These are phyloP conservation scores for Alca torda DNA, from an alignment of 2,797 vertebrate genomes.

Conservation along the genomic window DNA sequence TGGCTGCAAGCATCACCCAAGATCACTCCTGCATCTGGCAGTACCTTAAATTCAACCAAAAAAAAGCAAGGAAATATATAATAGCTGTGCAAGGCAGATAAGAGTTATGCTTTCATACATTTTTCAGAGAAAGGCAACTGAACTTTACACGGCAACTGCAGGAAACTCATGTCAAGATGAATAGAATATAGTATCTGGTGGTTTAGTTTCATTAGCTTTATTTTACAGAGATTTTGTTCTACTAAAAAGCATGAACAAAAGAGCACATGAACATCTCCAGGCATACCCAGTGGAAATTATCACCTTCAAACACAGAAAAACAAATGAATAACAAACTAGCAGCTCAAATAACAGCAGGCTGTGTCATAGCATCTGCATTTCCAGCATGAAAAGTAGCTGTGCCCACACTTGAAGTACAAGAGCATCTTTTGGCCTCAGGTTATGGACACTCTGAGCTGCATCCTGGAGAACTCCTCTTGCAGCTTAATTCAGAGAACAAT, in stretches of 20 bases:
- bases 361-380: constrained; percentile 52
- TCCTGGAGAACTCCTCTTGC: neutral
- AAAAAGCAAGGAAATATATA: neutral
- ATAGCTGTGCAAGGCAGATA: neutral
- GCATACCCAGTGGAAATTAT: neutral
- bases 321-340: constrained; percentile 26
- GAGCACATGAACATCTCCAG: neutral
- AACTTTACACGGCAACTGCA: neutral
- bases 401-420: neutral
- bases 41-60: neutral
- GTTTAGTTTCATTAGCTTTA: neutral
- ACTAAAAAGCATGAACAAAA: neutral
- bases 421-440: constrained; percentile 17
- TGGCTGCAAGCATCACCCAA: neutral
- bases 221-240: constrained; percentile 11
- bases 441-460: neutral
- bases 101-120: neutral
- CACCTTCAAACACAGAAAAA: constrained; percentile 31
- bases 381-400: constrained; percentile 37
- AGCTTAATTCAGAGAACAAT: neutral
- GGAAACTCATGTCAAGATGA: neutral
- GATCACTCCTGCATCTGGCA: neutral
- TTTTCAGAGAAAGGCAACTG: neutral
- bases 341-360: constrained; percentile 6
- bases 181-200: neutral